Conservation (phyloP, 2,797 vertebrate species). For the Carapus acus region DNA sequence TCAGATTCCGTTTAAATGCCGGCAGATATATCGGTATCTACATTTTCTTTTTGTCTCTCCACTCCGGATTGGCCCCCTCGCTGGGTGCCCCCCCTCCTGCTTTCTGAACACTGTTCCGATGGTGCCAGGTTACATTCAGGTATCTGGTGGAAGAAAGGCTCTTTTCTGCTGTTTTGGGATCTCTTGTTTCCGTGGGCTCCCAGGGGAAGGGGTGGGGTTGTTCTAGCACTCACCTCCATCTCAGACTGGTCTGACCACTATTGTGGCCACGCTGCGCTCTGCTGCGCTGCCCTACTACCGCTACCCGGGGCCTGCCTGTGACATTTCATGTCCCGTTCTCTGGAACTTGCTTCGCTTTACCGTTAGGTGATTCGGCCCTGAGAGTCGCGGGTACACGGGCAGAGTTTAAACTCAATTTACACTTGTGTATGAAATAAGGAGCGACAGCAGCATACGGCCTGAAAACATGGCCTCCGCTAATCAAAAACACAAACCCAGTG, state of each 20-base stretch:
- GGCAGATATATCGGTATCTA: slow-evolving; percentile 31
- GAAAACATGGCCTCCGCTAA: slow-evolving; percentile 4
- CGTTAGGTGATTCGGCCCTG: slow-evolving; percentile 24
- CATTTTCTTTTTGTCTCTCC: slow-evolving; percentile 35
- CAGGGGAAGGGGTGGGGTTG: slow-evolving; percentile 65
- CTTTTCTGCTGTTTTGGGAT: slow-evolving; percentile 73
- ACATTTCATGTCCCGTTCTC: slow-evolving; percentile 55
- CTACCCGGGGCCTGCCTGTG: slow-evolving; percentile 44
- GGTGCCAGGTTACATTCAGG: slow-evolving; percentile 75
- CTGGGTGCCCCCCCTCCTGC: slow-evolving; percentile 59
- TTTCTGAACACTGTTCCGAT: slow-evolving; percentile 41
- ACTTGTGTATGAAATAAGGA: slow-evolving; percentile 23
- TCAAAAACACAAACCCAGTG: slow-evolving; percentile 17
- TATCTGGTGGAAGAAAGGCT: slow-evolving; percentile 77
- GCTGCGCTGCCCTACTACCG: slow-evolving; percentile 37
- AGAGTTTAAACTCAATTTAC: slow-evolving; percentile 16
- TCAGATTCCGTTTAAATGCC: slow-evolving; percentile 43
- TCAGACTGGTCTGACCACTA: slow-evolving; percentile 69
- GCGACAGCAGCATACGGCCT: slow-evolving; percentile 19
- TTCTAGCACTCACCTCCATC: slow-evolving; percentile 56
- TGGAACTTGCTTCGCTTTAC: slow-evolving; percentile 30
- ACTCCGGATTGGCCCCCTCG: slow-evolving; percentile 43
- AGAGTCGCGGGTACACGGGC: slow-evolving; percentile 17
- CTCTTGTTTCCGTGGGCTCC: slow-evolving; percentile 70
- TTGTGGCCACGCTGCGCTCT: slow-evolving; percentile 51